Evolutionary conservation across 2,113 vertebrate genomes (phyloP).

Genomic region (Rhineura floridana): DNA sequence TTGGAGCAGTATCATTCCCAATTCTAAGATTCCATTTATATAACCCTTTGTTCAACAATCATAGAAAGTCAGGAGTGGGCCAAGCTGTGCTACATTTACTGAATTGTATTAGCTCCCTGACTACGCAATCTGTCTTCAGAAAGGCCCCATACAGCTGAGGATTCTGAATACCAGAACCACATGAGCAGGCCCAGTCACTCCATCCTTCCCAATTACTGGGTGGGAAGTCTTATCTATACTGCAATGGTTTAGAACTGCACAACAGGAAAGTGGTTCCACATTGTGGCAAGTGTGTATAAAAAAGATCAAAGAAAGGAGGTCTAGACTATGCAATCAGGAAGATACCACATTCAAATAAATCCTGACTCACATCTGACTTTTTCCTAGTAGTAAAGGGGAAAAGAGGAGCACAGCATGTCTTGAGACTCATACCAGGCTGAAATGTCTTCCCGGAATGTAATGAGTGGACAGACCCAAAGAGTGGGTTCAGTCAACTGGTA

Average conservation of each 20-base stretch:
- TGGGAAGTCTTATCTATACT: background rate
- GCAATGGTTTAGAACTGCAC: background rate
- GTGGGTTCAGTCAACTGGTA: background rate
- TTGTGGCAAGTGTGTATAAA: background rate
- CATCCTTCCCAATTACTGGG: background rate
- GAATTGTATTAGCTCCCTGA: background rate
- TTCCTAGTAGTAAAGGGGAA: background rate
- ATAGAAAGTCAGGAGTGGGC: background rate
- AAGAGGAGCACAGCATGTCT: background rate
- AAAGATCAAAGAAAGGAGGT: background rate
- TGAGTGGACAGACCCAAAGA: background rate
- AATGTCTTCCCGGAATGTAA: background rate
- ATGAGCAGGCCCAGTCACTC: background rate
- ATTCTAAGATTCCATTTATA: slow-evolving; percentile 48
- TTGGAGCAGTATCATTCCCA: slow-evolving; percentile 38
- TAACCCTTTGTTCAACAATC: slow-evolving; percentile 37
- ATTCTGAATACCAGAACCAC: background rate
- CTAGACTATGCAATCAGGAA: background rate
- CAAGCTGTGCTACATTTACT: background rate
- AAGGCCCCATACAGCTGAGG: background rate
- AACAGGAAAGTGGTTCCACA: background rate
- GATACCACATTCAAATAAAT: background rate
- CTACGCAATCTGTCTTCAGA: background rate
- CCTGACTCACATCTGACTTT: background rate
- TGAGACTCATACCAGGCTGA: background rate